Evolutionary conservation across 2,888 invertebrate species (phyloP).

Genomic region (Drosophila anomalipes): DNA sequence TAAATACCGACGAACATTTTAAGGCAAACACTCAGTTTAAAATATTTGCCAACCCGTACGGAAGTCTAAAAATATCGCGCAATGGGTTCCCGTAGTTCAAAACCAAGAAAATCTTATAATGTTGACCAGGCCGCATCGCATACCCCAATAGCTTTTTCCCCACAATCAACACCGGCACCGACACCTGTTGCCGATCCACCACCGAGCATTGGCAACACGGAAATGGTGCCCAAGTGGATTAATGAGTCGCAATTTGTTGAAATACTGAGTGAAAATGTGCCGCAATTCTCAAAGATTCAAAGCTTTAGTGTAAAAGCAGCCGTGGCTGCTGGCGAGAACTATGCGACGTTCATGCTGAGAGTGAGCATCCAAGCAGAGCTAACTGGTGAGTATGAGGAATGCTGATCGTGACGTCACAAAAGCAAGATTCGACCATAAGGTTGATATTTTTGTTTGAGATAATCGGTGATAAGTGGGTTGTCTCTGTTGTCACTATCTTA

Average conservation of each 20-base stretch:
- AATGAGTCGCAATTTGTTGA: slow-evolving; percentile 64
- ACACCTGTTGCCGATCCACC: not conserved
- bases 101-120: slow-evolving; percentile 51
- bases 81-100: slow-evolving; percentile 37
- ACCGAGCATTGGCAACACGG: not conserved
- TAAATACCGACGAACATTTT: slow-evolving; percentile 36
- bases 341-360: slow-evolving; percentile 70
- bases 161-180: not conserved
- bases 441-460: slow-evolving; percentile 1
- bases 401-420: slow-evolving; percentile 11
- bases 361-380: slow-evolving; percentile 60
- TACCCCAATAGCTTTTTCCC: not conserved
- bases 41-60: slow-evolving; percentile 11
- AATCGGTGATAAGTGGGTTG: not conserved
- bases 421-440: not conserved
- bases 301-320: slow-evolving; percentile 57
- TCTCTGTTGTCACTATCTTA: not conserved
- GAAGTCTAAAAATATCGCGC: slow-evolving; percentile 13
- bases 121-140: slow-evolving; percentile 28
- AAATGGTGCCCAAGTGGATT: slow-evolving; percentile 68
- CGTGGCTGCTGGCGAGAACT: slow-evolving; percentile 76
- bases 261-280: slow-evolving; percentile 52
- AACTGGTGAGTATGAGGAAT: slow-evolving; percentile 35
- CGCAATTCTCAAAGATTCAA: slow-evolving; percentile 55
- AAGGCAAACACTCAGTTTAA: slow-evolving; percentile 31